These are phyloP conservation scores for Verasper variegatus DNA, from an alignment of 2,113 vertebrate genomes.

Conservation along the genomic window DNA sequence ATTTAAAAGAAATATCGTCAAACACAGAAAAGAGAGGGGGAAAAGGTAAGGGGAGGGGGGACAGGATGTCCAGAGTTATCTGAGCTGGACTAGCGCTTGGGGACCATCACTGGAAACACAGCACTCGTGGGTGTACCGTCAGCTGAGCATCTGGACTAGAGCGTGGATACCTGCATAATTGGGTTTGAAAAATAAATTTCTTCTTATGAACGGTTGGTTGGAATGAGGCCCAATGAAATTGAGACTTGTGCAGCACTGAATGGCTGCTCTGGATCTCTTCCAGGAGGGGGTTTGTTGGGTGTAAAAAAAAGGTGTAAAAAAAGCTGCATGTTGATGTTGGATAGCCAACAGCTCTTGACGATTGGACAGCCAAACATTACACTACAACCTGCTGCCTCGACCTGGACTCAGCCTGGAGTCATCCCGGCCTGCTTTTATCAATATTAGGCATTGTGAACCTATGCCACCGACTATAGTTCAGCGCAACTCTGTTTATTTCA, in stretches of 20 bases:
- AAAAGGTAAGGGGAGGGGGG: too few species aligned
- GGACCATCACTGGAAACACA: too few species aligned
- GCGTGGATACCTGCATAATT: too few species aligned
- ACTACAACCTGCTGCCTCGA: background rate
- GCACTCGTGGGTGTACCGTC: too few species aligned
- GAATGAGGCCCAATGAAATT: background rate
- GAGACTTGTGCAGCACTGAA: background rate
- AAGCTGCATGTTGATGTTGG: background rate
- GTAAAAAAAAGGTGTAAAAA: constrained; percentile 16
- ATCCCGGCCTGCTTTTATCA: background rate
- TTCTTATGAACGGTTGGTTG: too few species aligned
- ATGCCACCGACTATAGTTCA: background rate
- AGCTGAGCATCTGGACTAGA: too few species aligned
- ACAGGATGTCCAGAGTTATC: too few species aligned
- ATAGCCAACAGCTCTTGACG: background rate
- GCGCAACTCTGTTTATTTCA: background rate
- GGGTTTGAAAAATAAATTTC: too few species aligned
- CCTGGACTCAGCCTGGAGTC: background rate
- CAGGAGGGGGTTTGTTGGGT: background rate
- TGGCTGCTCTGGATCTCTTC: background rate
- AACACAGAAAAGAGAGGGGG: too few species aligned
- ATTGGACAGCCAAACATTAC: background rate
- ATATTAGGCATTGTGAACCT: background rate
- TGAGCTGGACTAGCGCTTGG: too few species aligned
- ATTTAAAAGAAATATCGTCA: too few species aligned